Percentiles rank a stretch among this genome's conserved stretches.
phyloP scores from a whole-genome alignment of 2,888 invertebrate genomes.

The Mythimna pallens region DNA sequence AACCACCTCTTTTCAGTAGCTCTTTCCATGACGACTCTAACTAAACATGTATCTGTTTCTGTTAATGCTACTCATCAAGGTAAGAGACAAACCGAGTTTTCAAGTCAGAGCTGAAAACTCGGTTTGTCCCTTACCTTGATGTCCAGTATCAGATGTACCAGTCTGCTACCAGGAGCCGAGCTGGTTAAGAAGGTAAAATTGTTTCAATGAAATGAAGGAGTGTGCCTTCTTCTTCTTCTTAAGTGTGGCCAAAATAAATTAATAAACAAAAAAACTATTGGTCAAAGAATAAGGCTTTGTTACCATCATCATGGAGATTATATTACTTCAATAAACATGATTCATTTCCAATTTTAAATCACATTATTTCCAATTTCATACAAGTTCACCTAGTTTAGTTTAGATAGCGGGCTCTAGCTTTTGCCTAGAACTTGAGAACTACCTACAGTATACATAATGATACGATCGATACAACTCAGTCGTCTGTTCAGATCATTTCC shows the following conservation, averaged over 20 bases:
- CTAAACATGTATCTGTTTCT: too few species aligned
- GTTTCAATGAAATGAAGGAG: neutral
- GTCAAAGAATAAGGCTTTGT: neutral
- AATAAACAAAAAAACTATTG: neutral
- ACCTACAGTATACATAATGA: neutral
- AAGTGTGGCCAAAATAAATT: neutral
- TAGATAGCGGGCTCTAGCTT: neutral
- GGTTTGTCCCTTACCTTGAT: too few species aligned
- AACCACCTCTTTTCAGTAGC: neutral
- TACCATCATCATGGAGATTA: neutral
- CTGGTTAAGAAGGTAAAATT: neutral
- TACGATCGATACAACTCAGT: neutral
- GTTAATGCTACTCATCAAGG: neutral
- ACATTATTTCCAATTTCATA: neutral
- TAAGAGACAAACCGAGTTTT: neutral
- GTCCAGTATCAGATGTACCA: too few species aligned
- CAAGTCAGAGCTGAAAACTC: too few species aligned
- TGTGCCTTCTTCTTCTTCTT: constrained; percentile 1
- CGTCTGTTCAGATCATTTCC: neutral
- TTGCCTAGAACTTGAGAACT: neutral
- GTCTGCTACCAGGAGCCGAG: neutral
- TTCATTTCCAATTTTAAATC: neutral
- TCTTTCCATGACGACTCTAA: neutral
- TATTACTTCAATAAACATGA: neutral
- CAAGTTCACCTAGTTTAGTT: neutral